Base-by-base conservation (phyloP, 2,888 invertebrate genomes). In the Rhyacophila evoluta region DNA sequence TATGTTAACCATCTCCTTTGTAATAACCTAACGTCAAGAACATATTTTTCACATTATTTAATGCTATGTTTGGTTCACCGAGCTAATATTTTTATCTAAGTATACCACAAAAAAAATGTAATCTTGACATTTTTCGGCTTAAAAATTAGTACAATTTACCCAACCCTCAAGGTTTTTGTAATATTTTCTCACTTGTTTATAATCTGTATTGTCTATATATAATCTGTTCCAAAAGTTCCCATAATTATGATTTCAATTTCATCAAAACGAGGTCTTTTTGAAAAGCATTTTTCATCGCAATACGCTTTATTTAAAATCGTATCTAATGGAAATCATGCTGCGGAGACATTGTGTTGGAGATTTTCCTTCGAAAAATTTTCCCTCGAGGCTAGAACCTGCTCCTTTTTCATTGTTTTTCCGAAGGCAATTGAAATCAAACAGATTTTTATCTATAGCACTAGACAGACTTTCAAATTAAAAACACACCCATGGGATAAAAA, bases 271-370 rank as follows among this genome's bases (percentile, higher is more conserved):
- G 10, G 15, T 19, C 25, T 55, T 55, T 55, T 55, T 8, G 10
- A 8, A 55, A 15, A 55, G 15, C 19, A 8, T 6, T 37, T 55
- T 41, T 55, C 19, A 25, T 55, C 55, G 55, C 1, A 15, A 25
- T 55, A 55, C 55, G 55, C 55, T 19, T 55, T 55, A 55, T 55
- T 55, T 55, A 55, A 55, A 55, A n/a, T n/a, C 55, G 55, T 19
- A 55, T 55, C 55, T 55, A 55, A 55, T 55, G 55, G 55, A 55
- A 55, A 55, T 55, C 55, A 25, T 8, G 55, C 19, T 55, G 19
- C 55, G 55, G 25, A 55, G 55, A 55, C 55, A 25, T 55, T 55
- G 19, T 19, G 8, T 38, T n/a, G 3, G 55, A 55, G 55, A 19
- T 55, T 55, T 55, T 55, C 19, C 19, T 41, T 19, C 55, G 8